phyloP scores from a whole-genome alignment of 2,797 vertebrate genomes.

The Sciurus carolinensis region DNA sequence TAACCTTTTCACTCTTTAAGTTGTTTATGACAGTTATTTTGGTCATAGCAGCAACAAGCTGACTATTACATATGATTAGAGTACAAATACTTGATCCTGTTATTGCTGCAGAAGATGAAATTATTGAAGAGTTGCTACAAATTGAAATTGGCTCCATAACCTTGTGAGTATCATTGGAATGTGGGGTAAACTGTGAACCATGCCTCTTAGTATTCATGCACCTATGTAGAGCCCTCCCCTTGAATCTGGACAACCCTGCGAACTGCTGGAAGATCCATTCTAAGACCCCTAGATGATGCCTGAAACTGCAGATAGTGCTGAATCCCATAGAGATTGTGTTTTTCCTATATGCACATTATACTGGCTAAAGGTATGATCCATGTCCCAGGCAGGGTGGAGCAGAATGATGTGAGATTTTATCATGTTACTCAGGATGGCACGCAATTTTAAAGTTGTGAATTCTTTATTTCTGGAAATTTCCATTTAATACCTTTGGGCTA shows the following conservation, averaged over 20 bases:
- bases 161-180: background rate
- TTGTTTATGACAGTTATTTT: too few species aligned
- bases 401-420: background rate
- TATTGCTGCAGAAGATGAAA: background rate
- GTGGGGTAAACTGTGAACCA: background rate
- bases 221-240: background rate
- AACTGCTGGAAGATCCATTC: background rate
- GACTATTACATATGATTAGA: background rate
- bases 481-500: background rate
- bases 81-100: background rate
- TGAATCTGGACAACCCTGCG: background rate
- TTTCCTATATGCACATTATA: background rate
- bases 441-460: background rate
- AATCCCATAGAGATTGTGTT: background rate
- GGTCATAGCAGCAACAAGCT: too few species aligned
- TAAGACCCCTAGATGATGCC: background rate
- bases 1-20: too few species aligned
- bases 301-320: background rate
- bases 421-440: too few species aligned
- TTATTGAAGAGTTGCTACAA: background rate
- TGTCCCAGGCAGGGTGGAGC: too few species aligned
- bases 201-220: background rate
- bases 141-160: background rate
- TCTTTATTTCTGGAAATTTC: background rate
- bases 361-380: background rate